Percentiles rank a stretch among this genome's conserved stretches.
phyloP scores from a whole-genome alignment of 2,797 vertebrate genomes.

The Graptemys geographica region DNA sequence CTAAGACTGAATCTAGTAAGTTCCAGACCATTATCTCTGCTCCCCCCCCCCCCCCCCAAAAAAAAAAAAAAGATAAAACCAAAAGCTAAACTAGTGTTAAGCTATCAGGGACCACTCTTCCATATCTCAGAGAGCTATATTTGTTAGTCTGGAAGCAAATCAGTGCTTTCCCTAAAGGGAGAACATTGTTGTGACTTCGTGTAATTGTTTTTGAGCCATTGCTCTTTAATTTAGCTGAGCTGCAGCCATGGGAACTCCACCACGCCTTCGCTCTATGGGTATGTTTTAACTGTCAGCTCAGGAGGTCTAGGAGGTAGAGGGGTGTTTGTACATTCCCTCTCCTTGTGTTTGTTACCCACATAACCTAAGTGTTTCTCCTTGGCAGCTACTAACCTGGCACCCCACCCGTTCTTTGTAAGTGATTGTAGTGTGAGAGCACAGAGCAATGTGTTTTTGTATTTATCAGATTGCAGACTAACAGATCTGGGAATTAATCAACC shows the following conservation, averaged over 20 bases:
- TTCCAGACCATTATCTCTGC: background rate
- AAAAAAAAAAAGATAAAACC: background rate
- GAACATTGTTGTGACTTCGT: background rate
- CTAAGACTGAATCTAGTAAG: background rate
- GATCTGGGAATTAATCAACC: slow-evolving; percentile 58
- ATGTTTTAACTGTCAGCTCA: background rate
- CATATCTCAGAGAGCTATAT: background rate
- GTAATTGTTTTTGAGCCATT: background rate
- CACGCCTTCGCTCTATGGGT: background rate
- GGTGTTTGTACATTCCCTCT: background rate
- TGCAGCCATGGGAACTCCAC: background rate
- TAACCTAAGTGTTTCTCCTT: background rate
- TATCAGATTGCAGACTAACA: slow-evolving; percentile 32
- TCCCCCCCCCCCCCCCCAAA: no score
- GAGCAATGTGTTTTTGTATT: slow-evolving; percentile 20
- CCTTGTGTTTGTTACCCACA: background rate
- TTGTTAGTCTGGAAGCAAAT: background rate
- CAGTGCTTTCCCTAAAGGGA: background rate
- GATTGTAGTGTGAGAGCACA: background rate
- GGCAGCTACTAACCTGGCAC: background rate
- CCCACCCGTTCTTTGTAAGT: background rate
- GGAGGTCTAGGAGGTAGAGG: background rate
- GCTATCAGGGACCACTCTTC: background rate
- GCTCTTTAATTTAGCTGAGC: background rate
- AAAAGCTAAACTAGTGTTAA: background rate